Conservation (phyloP, 2,888 invertebrate genomes). For the Sceliomorpha sp. region DNA sequence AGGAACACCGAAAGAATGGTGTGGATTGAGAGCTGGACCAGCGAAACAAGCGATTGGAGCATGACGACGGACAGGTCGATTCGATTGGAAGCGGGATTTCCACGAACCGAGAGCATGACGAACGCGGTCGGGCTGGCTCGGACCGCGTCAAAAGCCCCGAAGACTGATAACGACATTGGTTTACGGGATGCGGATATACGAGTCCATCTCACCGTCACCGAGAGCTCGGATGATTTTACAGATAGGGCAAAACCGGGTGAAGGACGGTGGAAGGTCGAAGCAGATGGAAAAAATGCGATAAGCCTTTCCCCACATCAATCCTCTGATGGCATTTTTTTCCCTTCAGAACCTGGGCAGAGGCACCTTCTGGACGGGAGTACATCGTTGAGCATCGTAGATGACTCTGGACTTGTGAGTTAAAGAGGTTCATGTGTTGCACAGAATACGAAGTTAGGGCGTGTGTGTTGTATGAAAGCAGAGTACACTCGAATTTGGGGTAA, state of each 20-base stretch:
- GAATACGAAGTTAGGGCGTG: too few species aligned
- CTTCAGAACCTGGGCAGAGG: too few species aligned
- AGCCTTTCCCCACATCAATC: slow-evolving; percentile 30
- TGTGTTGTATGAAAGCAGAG: too few species aligned
- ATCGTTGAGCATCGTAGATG: too few species aligned
- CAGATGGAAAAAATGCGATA: slow-evolving; percentile 10
- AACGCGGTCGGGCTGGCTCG: slow-evolving; percentile 22
- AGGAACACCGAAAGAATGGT: slow-evolving; percentile 20
- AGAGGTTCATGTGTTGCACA: too few species aligned
- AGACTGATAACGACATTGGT: slow-evolving; percentile 39
- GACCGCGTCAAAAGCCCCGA: slow-evolving; percentile 23
- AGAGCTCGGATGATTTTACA: neutral
- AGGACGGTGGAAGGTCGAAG: neutral
- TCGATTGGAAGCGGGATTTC: slow-evolving; percentile 49
- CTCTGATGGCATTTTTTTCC: too few species aligned
- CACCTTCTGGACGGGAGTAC: too few species aligned
- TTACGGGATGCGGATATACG: slow-evolving; percentile 27
- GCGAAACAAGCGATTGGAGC: slow-evolving; percentile 37
- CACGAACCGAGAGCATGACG: slow-evolving; percentile 39
- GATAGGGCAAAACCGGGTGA: too few species aligned
- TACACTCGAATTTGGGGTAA: too few species aligned
- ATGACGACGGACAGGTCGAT: slow-evolving; percentile 46
- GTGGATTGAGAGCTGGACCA: slow-evolving; percentile 16
- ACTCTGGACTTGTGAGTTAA: too few species aligned
- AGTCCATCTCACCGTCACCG: slow-evolving; percentile 18